Conservation (phyloP, 2,888 invertebrate genomes). For the Escarpia spicata region DNA sequence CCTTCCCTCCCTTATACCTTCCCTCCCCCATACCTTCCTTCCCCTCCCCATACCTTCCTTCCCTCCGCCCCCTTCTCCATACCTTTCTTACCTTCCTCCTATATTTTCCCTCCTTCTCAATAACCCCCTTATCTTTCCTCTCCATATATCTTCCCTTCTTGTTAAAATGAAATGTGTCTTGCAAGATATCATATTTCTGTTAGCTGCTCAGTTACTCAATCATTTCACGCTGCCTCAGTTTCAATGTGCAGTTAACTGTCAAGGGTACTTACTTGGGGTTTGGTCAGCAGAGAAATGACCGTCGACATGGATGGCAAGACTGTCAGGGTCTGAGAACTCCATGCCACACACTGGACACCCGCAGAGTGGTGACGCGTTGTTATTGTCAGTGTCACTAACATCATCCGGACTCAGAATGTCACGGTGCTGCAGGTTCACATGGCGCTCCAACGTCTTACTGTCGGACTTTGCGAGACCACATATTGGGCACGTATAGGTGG, state of each 20-base stretch:
- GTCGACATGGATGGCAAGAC: slow-evolving; percentile 80
- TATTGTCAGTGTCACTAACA: background rate
- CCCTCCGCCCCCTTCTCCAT: no score
- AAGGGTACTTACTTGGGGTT: slow-evolving; percentile 49
- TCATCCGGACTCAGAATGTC: slow-evolving; percentile 80
- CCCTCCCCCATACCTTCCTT: no score
- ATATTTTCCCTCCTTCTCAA: no score
- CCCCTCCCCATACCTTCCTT: no score
- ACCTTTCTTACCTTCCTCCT: no score
- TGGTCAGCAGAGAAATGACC: slow-evolving; percentile 75
- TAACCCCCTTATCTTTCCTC: no score
- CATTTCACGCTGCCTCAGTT: background rate
- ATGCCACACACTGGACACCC: slow-evolving; percentile 63
- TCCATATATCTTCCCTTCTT: no score
- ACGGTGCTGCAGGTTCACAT: slow-evolving; percentile 82
- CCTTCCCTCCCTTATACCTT: no score
- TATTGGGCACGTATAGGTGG: slow-evolving; percentile 80
- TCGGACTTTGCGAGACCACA: slow-evolving; percentile 76
- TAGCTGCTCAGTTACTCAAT: background rate
- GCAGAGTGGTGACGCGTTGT: background rate
- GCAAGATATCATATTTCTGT: background rate
- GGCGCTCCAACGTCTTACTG: slow-evolving; percentile 79
- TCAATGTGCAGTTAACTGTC: slow-evolving; percentile 20
- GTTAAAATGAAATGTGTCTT: no score
- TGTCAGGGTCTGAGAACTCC: slow-evolving; percentile 64